A percentile compares a stretch with the other conserved stretches of the same genome.
Evolutionary conservation across 2,797 vertebrate species (phyloP).

Genomic region (Enteromius mattozi): DNA sequence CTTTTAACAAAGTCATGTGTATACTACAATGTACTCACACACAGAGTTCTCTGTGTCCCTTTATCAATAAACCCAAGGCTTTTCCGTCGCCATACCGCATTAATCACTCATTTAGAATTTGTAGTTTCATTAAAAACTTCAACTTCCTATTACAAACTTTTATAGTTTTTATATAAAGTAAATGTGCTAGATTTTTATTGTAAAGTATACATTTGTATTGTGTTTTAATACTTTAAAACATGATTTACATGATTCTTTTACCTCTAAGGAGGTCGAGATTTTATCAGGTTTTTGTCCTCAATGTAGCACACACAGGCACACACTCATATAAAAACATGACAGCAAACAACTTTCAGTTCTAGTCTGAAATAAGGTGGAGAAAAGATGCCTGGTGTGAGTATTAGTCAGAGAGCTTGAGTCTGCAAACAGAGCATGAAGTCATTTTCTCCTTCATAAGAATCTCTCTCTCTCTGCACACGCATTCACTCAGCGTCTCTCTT

Average conservation of each 20-base stretch:
- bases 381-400: constrained; percentile 35
- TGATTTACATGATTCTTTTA: background rate
- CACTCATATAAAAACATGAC: constrained; percentile 13
- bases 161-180: background rate
- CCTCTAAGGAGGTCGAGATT: background rate
- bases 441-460: constrained; percentile 36
- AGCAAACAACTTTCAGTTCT: constrained; percentile 1
- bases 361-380: constrained; percentile 7
- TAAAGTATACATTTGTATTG: background rate
- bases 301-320: constrained; percentile 5
- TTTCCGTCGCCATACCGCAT: background rate
- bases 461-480: background rate
- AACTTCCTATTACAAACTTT: background rate
- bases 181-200: background rate
- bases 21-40: background rate
- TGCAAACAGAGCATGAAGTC: constrained; percentile 42
- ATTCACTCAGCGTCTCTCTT: background rate
- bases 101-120: background rate
- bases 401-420: constrained; percentile 29
- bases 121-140: background rate
- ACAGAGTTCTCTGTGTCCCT: background rate
- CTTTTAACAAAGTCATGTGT: constrained; percentile 24
- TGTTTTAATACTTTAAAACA: background rate
- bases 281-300: background rate
- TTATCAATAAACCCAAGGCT: background rate